Percentiles rank a stretch among this genome's conserved stretches.
phyloP scores from a whole-genome alignment of 2,113 vertebrate species.

The Hipposideros armiger region DNA sequence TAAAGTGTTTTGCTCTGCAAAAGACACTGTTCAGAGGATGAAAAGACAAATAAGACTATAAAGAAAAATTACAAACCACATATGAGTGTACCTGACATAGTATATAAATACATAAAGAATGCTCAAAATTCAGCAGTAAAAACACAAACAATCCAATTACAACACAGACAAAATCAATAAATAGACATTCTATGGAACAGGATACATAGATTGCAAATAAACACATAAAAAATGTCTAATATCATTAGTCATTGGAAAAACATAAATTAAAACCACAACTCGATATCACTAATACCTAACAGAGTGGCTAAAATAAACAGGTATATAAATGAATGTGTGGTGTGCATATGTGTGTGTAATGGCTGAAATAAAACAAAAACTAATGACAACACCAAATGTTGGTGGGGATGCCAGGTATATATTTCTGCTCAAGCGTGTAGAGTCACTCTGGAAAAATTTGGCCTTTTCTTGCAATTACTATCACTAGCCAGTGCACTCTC shows the following conservation, averaged over 20 bases:
- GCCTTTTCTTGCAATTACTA: neutral
- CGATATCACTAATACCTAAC: neutral
- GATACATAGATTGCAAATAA: neutral
- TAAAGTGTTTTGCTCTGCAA: neutral
- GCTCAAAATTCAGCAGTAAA: neutral
- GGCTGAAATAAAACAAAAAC: neutral
- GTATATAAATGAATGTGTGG: neutral
- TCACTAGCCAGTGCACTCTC: neutral
- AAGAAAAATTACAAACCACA: neutral
- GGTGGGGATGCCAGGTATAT: neutral
- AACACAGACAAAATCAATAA: neutral
- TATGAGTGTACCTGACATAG: neutral
- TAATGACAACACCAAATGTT: neutral
- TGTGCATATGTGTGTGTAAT: neutral
- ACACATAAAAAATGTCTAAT: neutral
- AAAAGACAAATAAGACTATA: neutral
- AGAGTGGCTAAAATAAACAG: neutral
- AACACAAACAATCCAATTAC: neutral
- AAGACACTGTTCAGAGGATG: neutral
- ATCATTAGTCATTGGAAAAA: neutral
- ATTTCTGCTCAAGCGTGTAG: neutral
- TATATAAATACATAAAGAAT: neutral
- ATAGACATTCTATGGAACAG: neutral
- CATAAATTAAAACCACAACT: neutral
- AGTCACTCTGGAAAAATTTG: neutral